Conservation (phyloP, 1,140 invertebrate species). For the Solen grandis region DNA sequence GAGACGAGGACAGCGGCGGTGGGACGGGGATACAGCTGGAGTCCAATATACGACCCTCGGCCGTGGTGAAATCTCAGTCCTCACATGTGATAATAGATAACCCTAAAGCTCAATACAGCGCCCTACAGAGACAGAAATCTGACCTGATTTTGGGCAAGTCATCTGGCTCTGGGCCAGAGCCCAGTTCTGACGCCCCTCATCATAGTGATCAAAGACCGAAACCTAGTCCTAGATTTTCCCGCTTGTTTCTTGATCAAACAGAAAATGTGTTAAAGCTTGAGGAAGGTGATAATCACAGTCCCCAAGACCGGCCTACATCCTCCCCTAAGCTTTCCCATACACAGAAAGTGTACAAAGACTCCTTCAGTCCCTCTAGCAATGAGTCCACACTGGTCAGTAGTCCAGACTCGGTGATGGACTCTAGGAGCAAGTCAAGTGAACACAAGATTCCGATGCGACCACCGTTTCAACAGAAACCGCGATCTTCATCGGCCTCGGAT, state of each 20-base stretch:
- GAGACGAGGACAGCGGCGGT: conserved; percentile 10
- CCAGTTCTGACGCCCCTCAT: conserved; percentile 30
- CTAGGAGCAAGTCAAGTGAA: conserved; percentile 22
- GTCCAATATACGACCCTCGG: conserved; percentile 74
- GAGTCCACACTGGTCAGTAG: conserved; percentile 60
- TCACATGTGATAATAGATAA: conserved; percentile 73
- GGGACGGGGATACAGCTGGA: conserved; percentile 73
- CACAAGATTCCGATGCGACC: conserved; percentile 57
- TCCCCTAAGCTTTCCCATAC: conserved; percentile 27
- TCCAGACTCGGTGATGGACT: conserved; percentile 58
- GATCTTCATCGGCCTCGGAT: conserved; percentile 57
- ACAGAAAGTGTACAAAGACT: conserved; percentile 41
- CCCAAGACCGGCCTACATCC: conserved; percentile 19
- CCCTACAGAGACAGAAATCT: conserved; percentile 80
- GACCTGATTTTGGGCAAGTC: conserved; percentile 75
- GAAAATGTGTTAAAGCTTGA: conserved; percentile 56
- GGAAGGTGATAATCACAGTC: conserved; percentile 33
- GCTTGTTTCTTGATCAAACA: conserved; percentile 66
- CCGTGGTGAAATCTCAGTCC: conserved; percentile 78
- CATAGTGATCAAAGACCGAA: conserved; percentile 66
- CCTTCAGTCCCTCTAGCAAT: conserved; percentile 58
- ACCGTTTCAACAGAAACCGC: conserved; percentile 60
- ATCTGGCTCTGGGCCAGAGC: conserved; percentile 6
- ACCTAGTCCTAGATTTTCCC: conserved; percentile 74
- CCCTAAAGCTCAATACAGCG: conserved; percentile 71